Evolutionary conservation across 2,888 invertebrate genomes (phyloP), one percentile per base, ranked within the genome.

Genomic region (Timandra comae): DNA sequence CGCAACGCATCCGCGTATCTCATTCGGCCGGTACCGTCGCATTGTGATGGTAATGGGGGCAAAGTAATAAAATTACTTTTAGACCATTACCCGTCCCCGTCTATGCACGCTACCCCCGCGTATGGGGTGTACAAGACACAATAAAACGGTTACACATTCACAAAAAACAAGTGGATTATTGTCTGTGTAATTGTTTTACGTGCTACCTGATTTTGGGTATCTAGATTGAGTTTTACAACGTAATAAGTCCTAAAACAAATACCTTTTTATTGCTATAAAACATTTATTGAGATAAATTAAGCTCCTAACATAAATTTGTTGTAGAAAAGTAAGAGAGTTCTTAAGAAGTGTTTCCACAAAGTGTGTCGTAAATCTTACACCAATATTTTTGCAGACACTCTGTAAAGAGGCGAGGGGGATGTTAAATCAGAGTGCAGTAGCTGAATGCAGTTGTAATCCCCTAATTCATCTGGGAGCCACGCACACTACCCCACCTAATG

Each of bases 11-110:
- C 35, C 50, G 60, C 68, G 66, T 72, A 76, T 76, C 76, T 72
- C 64, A 72, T 73, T 61, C 70, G 69, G 60, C 79, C 75, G 75
- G 79, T 77, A 70, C 74, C 72, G 66, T 72, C 70, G 66, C 79
- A 84, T 84, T 84, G 84, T 84, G 72, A 85, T 84, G 85, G 73
- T 84, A 81, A 85, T 85, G 69, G 84, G 84, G 80, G 80, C 77
- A 84, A 75, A 82, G 82, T 85, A 85, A 84, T 85, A 85, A 85
- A 85, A 85, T 85, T 84, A 85, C 84, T 84, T 69, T 81, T 82
- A 84, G 70, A 75, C 85, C 85, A 85, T 84, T 85, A 84, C 84
- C 67, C 79, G 67, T 63, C 78, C 79, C 80, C 65, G 61, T n/a
- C n/a, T n/a, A 47, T 56, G 60, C 64, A 50, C 54, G 53, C 54